These are phyloP conservation scores for Drosophila putrida DNA, from an alignment of 2,888 invertebrate species.

Conservation along the genomic window DNA sequence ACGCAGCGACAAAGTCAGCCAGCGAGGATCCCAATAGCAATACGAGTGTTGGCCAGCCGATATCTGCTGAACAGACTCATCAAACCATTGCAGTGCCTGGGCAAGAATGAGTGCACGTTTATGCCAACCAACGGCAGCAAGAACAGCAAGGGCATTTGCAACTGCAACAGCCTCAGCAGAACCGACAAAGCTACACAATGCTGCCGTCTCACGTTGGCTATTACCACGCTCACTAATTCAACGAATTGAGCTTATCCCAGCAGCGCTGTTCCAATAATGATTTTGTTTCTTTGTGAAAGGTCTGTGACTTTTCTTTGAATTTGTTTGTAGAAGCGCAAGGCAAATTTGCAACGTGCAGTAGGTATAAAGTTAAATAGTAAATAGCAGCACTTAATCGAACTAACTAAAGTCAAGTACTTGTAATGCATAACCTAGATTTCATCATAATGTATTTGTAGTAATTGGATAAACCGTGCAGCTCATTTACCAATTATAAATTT, in stretches of 20 bases:
- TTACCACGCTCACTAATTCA: slow-evolving; percentile 58
- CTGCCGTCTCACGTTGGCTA: slow-evolving; percentile 72
- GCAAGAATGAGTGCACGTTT: slow-evolving; percentile 74
- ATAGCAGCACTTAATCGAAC: slow-evolving; percentile 65
- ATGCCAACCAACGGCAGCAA: slow-evolving; percentile 59
- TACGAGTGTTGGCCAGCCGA: slow-evolving; percentile 16
- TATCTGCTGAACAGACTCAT: slow-evolving; percentile 28
- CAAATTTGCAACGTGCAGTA: slow-evolving; percentile 15
- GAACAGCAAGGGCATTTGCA: slow-evolving; percentile 42
- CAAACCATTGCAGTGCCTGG: slow-evolving; percentile 61
- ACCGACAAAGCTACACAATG: slow-evolving; percentile 53
- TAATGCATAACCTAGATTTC: slow-evolving; percentile 23
- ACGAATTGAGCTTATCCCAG: slow-evolving; percentile 24
- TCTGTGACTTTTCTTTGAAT: slow-evolving; percentile 59
- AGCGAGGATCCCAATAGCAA: slow-evolving; percentile 50
- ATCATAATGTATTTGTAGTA: slow-evolving; percentile 36
- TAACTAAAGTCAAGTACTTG: slow-evolving; percentile 44
- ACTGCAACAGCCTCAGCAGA: slow-evolving; percentile 6
- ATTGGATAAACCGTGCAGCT: slow-evolving; percentile 29
- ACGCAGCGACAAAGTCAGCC: slow-evolving; percentile 33
- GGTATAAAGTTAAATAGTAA: slow-evolving; percentile 63
- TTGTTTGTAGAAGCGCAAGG: slow-evolving; percentile 35
- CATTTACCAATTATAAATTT: slow-evolving; percentile 48
- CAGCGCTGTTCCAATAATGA: slow-evolving; percentile 18
- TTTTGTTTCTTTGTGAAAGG: slow-evolving; percentile 19